Percentiles rank a stretch among this genome's conserved stretches.
Evolutionary conservation across 2,113 vertebrate species (phyloP).

Genomic region (Sinocyclocheilus anshuiensis): DNA sequence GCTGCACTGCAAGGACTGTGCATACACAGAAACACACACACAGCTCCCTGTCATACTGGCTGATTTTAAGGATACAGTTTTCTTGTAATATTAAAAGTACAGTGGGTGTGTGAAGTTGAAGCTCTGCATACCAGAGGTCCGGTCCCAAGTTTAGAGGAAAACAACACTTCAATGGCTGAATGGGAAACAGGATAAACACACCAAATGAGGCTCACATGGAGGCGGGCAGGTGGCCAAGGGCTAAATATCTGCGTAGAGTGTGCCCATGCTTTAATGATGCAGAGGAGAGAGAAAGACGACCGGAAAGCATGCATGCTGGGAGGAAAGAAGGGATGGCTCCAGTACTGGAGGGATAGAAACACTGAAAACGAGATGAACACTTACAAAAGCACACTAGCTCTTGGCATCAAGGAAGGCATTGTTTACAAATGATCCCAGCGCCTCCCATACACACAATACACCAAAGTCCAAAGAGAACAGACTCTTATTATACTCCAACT

Average conservation of each 20-base stretch:
- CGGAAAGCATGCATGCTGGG: neutral
- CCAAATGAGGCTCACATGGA: slow-evolving; percentile 46
- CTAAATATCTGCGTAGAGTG: slow-evolving; percentile 68
- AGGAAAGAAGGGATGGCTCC: slow-evolving; percentile 1
- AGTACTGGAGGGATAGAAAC: slow-evolving; percentile 21
- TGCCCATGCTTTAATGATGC: slow-evolving; percentile 23
- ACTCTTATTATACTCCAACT: slow-evolving; percentile 66
- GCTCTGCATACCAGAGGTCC: slow-evolving; percentile 27
- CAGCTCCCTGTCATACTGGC: neutral
- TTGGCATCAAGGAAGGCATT: slow-evolving; percentile 68
- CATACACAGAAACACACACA: slow-evolving; percentile 20
- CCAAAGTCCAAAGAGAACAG: slow-evolving; percentile 71
- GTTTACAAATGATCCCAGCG: slow-evolving; percentile 70
- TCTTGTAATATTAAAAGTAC: slow-evolving; percentile 17
- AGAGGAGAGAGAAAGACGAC: neutral
- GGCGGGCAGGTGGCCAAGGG: slow-evolving; percentile 61
- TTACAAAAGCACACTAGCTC: slow-evolving; percentile 44
- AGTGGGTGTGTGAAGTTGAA: slow-evolving; percentile 16
- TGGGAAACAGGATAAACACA: slow-evolving; percentile 45
- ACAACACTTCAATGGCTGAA: slow-evolving; percentile 43
- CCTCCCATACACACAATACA: slow-evolving; percentile 71
- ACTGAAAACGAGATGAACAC: slow-evolving; percentile 3
- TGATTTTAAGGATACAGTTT: neutral
- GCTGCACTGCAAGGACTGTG: slow-evolving; percentile 20
- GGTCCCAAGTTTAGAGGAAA: slow-evolving; percentile 23